Conservation (phyloP, 2,888 invertebrate genomes). For the Tetragnatha montana region DNA sequence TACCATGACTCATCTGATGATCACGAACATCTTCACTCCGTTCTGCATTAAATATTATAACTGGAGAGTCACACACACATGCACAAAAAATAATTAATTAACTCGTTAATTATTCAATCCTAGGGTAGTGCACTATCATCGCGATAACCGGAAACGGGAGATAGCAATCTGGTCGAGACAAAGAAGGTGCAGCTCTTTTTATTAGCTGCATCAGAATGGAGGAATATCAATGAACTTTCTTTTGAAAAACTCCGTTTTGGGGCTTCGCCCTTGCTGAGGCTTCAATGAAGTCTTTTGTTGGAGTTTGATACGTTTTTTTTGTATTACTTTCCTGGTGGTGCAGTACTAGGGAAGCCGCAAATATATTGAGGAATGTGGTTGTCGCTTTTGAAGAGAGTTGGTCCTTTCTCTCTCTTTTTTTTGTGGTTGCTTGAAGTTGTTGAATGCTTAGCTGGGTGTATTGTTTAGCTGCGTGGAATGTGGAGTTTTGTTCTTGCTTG, state of each 20-base stretch:
- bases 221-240: slow-evolving; percentile 65
- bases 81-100: slow-evolving; percentile 23
- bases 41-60: neutral
- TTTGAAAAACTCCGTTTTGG: slow-evolving; percentile 25
- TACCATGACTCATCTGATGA: neutral
- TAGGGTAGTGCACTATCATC: slow-evolving; percentile 46
- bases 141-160: slow-evolving; percentile 62
- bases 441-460: too few relatives aligned
- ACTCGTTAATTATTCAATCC: slow-evolving; percentile 57
- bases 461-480: too few relatives aligned
- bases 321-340: neutral
- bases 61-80: too few relatives aligned
- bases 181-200: slow-evolving; percentile 41
- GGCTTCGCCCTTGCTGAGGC: slow-evolving; percentile 25
- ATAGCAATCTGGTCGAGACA: slow-evolving; percentile 41
- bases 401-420: too few relatives aligned
- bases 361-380: neutral
- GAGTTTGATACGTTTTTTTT: too few relatives aligned
- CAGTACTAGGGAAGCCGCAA: neutral
- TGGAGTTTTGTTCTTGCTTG: too few relatives aligned
- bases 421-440: too few relatives aligned
- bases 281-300: slow-evolving; percentile 11
- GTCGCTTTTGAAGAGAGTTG: neutral
- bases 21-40: neutral
- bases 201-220: slow-evolving; percentile 20